Evolutionary conservation across 2,888 invertebrate species (phyloP), one percentile per base, ranked within the genome.

Genomic region (Stegophylla sp.): DNA sequence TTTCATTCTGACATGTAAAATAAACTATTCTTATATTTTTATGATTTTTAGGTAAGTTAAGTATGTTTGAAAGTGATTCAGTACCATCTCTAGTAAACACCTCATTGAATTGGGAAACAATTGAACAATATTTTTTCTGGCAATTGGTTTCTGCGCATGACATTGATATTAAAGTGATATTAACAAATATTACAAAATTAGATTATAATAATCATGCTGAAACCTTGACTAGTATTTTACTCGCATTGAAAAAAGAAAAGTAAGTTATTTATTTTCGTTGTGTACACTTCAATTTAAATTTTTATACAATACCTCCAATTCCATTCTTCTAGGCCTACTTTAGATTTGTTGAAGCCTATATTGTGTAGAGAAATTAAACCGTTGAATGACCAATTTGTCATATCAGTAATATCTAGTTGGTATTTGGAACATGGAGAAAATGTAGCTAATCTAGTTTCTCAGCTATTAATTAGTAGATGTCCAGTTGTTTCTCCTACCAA

Each of bases 81-180:
- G 89, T 94, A 64, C 90, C 91, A 82, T 89, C 91, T 61, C 90
- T 94, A 86, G 87, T 94, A 84, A 93, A 92, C 82, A 92, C 93
- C 63, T 97, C 96, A 85, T 88, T 98, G 81, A 91, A 91, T 82
- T 99, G 98, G 96, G 98, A 98, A 88, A 97, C 97, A 2, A 95
- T 97, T 85, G 98, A 98, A 87, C 98, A 99, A 87, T 93, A 95
- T 86, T 97, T 96, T 87, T 90, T 98, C 66, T 99, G 98, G 98
- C 97, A 98, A 87, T 89, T 99, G 82, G 91, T 98, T 71, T 92
- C 93, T 84, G 97, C 97, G 61, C 98, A 98, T 86, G 95, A 96
- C 86, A 93, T 97, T 86, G 93, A 95, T 76, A 91, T 96, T n/a
- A 96, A 96, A 85, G 92, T 93, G 86, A 92, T 97, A 83, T 88